Evolutionary conservation across 2,888 invertebrate species (phyloP).

Genomic region (Lasioglossum lativentre): DNA sequence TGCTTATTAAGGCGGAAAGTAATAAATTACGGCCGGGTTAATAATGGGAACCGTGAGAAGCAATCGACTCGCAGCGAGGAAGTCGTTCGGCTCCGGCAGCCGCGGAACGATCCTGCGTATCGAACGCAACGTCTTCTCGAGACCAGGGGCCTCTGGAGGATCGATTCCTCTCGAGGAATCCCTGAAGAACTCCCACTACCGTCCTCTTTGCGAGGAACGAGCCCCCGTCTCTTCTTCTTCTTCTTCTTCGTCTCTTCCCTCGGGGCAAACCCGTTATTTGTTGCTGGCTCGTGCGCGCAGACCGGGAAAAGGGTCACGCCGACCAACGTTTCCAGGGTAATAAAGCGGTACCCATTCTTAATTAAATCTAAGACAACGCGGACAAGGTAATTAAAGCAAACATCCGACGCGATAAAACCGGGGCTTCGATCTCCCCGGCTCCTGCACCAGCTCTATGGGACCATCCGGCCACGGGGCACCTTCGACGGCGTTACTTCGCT

Average conservation of each 20-base stretch:
- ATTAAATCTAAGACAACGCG: constrained; percentile 82
- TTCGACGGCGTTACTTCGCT: background rate
- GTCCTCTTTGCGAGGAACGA: background rate
- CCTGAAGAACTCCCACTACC: constrained; percentile 1
- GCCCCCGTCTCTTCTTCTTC: background rate
- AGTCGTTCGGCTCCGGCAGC: constrained; percentile 27
- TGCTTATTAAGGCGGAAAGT: constrained; percentile 84
- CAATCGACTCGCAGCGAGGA: constrained; percentile 79
- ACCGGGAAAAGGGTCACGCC: constrained; percentile 32
- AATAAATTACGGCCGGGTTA: constrained; percentile 81
- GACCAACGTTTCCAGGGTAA: constrained; percentile 68
- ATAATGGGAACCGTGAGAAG: constrained; percentile 74
- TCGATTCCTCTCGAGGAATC: constrained; percentile 23
- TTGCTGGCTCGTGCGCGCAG: constrained; percentile 4
- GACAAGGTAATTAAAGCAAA: constrained; percentile 81
- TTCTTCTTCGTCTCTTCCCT: background rate
- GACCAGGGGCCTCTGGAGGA: background rate
- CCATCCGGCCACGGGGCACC: background rate
- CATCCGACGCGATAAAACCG: constrained; percentile 77
- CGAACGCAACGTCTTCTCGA: constrained; percentile 15
- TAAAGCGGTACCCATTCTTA: constrained; percentile 82
- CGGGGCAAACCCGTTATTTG: constrained; percentile 20
- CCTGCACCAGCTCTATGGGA: background rate
- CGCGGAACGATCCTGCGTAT: constrained; percentile 25
- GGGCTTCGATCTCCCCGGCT: constrained; percentile 23